These are phyloP conservation scores for Syndactyla subalaris DNA, from an alignment of 2,797 vertebrate genomes.

Conservation along the genomic window DNA sequence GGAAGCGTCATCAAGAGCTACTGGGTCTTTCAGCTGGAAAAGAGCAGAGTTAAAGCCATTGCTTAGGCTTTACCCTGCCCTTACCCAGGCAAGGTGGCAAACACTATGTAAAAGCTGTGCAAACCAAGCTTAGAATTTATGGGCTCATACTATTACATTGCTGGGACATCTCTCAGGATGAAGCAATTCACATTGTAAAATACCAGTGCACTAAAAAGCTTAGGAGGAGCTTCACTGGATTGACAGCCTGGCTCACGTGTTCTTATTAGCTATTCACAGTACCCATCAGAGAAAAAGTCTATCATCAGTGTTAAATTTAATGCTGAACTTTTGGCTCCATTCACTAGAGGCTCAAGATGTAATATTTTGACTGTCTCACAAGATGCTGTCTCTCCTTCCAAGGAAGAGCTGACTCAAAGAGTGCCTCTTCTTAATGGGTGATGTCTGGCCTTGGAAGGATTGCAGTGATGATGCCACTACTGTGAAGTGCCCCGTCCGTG, in stretches of 20 bases:
- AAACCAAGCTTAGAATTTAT: constrained; percentile 8
- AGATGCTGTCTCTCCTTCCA: not conserved
- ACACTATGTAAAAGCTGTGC: not conserved
- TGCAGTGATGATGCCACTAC: not conserved
- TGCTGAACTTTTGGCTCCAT: not conserved
- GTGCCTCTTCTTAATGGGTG: not conserved
- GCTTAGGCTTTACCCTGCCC: not conserved
- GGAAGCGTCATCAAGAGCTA: not conserved
- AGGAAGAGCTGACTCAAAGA: not conserved
- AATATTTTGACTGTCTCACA: not conserved
- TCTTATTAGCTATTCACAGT: not conserved
- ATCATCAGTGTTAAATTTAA: not conserved
- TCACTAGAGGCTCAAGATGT: not conserved
- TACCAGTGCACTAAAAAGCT: constrained; percentile 7
- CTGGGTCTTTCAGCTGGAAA: not conserved
- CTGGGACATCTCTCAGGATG: not conserved
- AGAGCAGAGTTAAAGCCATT: not conserved
- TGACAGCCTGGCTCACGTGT: not conserved
- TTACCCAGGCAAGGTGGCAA: not conserved
- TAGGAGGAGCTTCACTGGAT: not conserved
- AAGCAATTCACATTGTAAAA: not conserved
- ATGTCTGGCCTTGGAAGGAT: not conserved
- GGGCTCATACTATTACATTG: not conserved
- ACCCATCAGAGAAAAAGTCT: not conserved
- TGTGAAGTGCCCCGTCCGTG: rapidly evolving